Conservation (phyloP, 2,797 vertebrate genomes). For the Danionella dracula region DNA sequence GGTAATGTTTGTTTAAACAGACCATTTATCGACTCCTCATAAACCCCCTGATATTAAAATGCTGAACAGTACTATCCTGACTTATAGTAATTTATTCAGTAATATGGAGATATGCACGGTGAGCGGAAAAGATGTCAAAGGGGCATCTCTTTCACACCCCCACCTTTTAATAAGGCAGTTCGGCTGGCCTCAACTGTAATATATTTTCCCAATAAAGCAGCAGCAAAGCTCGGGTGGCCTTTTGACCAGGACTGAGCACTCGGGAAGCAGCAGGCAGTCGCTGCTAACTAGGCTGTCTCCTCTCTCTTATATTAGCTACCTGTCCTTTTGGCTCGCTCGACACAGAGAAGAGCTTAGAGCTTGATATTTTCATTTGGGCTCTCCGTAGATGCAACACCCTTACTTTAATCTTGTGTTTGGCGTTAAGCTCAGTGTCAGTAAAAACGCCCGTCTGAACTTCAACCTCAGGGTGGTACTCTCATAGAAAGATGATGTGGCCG, state of each 20-base stretch:
- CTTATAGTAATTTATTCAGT: constrained; percentile 62
- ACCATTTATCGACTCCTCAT: constrained; percentile 50
- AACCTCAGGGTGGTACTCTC: constrained; percentile 76
- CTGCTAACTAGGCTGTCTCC: constrained; percentile 71
- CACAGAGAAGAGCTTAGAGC: constrained; percentile 71
- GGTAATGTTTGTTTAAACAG: constrained; percentile 46
- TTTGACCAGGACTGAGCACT: constrained; percentile 64
- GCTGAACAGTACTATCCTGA: constrained; percentile 49
- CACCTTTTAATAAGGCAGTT: constrained; percentile 69
- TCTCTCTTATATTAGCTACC: constrained; percentile 80
- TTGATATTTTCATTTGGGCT: constrained; percentile 89
- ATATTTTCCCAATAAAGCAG: constrained; percentile 73
- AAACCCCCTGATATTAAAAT: constrained; percentile 42
- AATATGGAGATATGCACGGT: constrained; percentile 66
- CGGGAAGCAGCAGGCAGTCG: constrained; percentile 63
- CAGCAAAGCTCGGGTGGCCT: constrained; percentile 63
- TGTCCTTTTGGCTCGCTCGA: constrained; percentile 69
- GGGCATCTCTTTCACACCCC: constrained; percentile 66
- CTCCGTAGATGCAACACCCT: constrained; percentile 78
- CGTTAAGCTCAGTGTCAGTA: constrained; percentile 82
- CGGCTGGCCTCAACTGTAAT: constrained; percentile 74
- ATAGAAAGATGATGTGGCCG: constrained; percentile 71
- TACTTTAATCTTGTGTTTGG: constrained; percentile 87
- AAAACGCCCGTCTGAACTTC: constrained; percentile 82
- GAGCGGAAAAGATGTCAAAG: constrained; percentile 57